Evolutionary conservation across 2,888 invertebrate species (phyloP).

Genomic region (Octonoba sinensis): DNA sequence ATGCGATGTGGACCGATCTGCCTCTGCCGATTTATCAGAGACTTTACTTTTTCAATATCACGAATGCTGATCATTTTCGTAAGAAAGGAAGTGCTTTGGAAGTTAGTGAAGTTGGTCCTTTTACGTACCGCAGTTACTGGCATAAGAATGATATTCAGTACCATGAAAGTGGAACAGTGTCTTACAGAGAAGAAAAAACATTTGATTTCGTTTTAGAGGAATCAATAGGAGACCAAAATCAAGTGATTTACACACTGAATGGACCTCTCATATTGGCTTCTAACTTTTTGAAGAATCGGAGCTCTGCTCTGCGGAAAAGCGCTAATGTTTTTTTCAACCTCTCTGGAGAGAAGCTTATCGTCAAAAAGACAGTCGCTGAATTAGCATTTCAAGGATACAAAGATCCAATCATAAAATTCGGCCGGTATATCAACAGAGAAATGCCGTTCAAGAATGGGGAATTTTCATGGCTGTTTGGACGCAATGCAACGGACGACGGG

Average conservation of each 20-base stretch:
- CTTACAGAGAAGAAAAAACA: conserved; percentile 67
- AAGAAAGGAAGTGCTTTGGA: conserved; percentile 11
- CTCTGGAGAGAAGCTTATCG: conserved; percentile 33
- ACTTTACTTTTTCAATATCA: conserved; percentile 63
- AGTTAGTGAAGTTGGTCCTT: conserved; percentile 61
- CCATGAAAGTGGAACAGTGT: conserved; percentile 67
- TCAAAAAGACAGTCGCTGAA: conserved; percentile 42
- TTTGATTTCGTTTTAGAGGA: conserved; percentile 66
- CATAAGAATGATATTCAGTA: conserved; percentile 68
- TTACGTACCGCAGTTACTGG: conserved; percentile 48
- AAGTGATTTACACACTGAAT: conserved; percentile 67
- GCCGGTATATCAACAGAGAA: background rate
- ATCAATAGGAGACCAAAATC: conserved; percentile 67
- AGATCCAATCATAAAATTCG: conserved; percentile 27
- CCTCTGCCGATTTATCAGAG: conserved; percentile 62
- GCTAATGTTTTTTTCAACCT: conserved; percentile 14
- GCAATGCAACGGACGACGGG: conserved; percentile 63
- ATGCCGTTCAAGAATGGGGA: conserved; percentile 43
- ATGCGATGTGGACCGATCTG: conserved; percentile 57
- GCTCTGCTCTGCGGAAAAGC: background rate
- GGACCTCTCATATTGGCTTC: conserved; percentile 65
- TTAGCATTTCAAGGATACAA: conserved; percentile 59
- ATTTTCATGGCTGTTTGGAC: conserved; percentile 59
- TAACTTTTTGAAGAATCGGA: background rate
- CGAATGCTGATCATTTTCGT: conserved; percentile 40